Percentiles rank a stretch among this genome's conserved stretches.
phyloP scores from a whole-genome alignment of 2,888 invertebrate species.

The Pyrrhosoma nymphula region DNA sequence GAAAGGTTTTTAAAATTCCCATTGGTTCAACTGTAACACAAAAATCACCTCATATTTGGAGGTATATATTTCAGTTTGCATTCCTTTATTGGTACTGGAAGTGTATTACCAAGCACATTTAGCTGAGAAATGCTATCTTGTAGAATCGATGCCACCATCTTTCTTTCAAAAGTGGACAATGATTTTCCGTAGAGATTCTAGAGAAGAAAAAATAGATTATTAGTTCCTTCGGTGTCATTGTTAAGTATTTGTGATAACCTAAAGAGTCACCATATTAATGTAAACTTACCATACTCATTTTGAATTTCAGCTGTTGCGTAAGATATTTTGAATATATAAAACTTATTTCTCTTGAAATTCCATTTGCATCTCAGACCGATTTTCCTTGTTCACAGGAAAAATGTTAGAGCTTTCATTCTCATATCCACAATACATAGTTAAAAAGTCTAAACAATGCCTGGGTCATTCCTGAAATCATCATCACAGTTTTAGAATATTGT shows the following conservation, averaged over 20 bases:
- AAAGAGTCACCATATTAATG: not conserved
- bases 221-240: not conserved
- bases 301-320: not conserved
- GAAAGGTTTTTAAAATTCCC: not conserved
- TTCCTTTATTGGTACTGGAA: slow-evolving; percentile 70
- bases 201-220: not conserved
- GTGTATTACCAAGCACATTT: slow-evolving; percentile 73
- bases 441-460: no score
- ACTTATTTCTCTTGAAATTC: no score
- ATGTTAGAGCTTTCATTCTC: no score
- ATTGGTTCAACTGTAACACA: not conserved
- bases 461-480: no score
- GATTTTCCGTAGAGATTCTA: not conserved
- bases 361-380: no score
- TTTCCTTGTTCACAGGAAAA: no score
- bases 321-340: no score
- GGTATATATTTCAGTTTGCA: slow-evolving; percentile 70
- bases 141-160: slow-evolving; percentile 71
- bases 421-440: no score
- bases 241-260: not conserved
- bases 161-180: slow-evolving; percentile 69
- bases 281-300: not conserved
- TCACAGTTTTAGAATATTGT: no score
- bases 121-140: slow-evolving; percentile 74
- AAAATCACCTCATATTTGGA: slow-evolving; percentile 21